Percentiles rank a stretch among this genome's conserved stretches.
Conservation (phyloP, 2,888 invertebrate species). For the Thera britannica region DNA sequence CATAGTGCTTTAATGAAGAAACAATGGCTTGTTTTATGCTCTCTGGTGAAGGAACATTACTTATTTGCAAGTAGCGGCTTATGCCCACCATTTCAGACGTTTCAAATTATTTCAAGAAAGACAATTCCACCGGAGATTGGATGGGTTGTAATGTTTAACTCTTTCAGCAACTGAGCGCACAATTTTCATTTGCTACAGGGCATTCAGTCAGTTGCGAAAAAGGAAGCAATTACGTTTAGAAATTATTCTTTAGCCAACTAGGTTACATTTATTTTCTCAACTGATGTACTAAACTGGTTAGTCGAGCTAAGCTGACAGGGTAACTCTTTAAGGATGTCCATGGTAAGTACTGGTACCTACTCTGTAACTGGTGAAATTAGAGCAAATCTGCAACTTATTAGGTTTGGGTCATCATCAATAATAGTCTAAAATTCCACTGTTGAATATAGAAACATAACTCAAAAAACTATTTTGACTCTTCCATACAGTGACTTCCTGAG, state of each 20-base stretch:
- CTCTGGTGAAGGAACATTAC: constrained; percentile 35
- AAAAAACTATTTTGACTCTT: no score
- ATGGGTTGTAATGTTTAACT: constrained; percentile 17
- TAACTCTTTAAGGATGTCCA: not conserved
- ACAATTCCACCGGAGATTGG: constrained; percentile 39
- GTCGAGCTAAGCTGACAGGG: not conserved
- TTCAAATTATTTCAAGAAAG: constrained; percentile 38
- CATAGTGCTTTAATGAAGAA: not conserved
- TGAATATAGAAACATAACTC: no score
- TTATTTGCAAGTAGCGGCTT: constrained; percentile 39
- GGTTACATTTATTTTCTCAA: not conserved
- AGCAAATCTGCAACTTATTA: no score
- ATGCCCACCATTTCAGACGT: constrained; percentile 33
- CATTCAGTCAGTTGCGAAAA: not conserved
- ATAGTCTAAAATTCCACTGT: no score
- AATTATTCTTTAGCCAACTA: not conserved
- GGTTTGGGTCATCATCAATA: no score
- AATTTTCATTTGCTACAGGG: not conserved
- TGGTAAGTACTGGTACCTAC: no score
- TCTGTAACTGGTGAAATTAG: no score
- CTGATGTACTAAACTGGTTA: not conserved
- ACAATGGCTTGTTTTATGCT: not conserved
- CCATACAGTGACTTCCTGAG: no score
- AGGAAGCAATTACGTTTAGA: not conserved
- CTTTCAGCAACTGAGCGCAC: not conserved